Evolutionary conservation across 2,797 vertebrate genomes (phyloP), one percentile per base, ranked within the genome.

Genomic region (Lepus oiostolus): DNA sequence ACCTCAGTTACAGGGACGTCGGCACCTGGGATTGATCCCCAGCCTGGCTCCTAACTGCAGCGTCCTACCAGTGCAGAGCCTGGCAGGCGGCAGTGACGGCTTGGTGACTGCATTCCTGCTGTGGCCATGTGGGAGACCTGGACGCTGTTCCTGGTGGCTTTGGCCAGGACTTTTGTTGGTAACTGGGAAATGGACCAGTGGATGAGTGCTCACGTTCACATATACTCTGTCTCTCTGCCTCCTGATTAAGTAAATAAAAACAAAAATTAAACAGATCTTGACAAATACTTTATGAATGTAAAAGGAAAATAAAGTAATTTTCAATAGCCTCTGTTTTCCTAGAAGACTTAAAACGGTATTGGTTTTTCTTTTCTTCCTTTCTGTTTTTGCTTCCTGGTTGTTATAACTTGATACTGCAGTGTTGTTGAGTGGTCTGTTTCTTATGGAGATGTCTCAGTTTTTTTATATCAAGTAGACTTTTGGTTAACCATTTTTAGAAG

Each of bases 221-320:
- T 58, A 4, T 21, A 16, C 17, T 58, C 19, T 58, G 54, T 21
- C 54, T 58, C 19, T 58, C 54, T 17, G 19, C 54, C 54, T 58
- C 54, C 19, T 7, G 42, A 47, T 47, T 47, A 58, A 58, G 7
- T 58, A 58, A 58, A 58, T 16, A 58, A 58, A 58, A 58, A 58
- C 11, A 19, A 17, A 58, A 58, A 47, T 47, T 47, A 47, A 47
- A 58, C 50, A 71, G 63, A 68, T 88, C 35, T n/a, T 82, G 50
- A 88, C 58, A 85, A 84, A 38, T 54, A 35, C 91, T 93, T 95
- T 80, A 77, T 58, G 58, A 90, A 87, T 88, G 50, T 74, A 85
- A 92, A 80, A 90, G 70, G 77, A 75, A 72, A 90, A 85, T 38
- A 28, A 68, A 91, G 6, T 75, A 70, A 65, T 14, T 94, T 58